phyloP scores from a whole-genome alignment of 2,888 invertebrate genomes.

The Eupithecia pulchellata region DNA sequence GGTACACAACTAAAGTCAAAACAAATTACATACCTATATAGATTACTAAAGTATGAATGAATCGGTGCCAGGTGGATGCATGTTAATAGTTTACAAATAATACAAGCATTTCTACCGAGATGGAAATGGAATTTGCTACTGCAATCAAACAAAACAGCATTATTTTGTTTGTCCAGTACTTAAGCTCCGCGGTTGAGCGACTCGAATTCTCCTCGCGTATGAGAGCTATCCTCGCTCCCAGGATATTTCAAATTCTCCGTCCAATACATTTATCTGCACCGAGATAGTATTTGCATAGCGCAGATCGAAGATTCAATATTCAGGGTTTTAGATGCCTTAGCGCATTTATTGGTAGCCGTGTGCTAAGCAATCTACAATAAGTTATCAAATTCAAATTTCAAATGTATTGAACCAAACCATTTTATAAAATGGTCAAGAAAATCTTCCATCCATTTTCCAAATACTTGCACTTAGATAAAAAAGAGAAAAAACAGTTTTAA shows the following conservation, averaged over 20 bases:
- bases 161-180: conserved; percentile 4
- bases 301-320: conserved; percentile 22
- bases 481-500: too few species aligned
- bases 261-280: conserved; percentile 36
- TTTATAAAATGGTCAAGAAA: too few species aligned
- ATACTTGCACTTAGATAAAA: too few species aligned
- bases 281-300: conserved; percentile 42
- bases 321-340: conserved; percentile 12
- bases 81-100: too few species aligned
- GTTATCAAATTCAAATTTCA: too few species aligned
- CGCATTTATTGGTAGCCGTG: not conserved
- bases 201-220: conserved; percentile 23
- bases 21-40: too few species aligned
- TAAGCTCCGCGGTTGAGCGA: not conserved
- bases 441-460: too few species aligned
- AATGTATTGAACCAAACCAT: too few species aligned
- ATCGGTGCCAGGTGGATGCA: too few species aligned
- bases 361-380: not conserved
- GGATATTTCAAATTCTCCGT: conserved; percentile 38
- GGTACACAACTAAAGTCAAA: too few species aligned
- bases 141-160: not conserved
- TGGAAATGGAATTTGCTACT: not conserved
- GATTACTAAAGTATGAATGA: too few species aligned
- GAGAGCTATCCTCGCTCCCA: conserved; percentile 10
- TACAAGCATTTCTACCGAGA: not conserved